Evolutionary conservation across 2,113 vertebrate genomes (phyloP).

Genomic region (Panthera leo): DNA sequence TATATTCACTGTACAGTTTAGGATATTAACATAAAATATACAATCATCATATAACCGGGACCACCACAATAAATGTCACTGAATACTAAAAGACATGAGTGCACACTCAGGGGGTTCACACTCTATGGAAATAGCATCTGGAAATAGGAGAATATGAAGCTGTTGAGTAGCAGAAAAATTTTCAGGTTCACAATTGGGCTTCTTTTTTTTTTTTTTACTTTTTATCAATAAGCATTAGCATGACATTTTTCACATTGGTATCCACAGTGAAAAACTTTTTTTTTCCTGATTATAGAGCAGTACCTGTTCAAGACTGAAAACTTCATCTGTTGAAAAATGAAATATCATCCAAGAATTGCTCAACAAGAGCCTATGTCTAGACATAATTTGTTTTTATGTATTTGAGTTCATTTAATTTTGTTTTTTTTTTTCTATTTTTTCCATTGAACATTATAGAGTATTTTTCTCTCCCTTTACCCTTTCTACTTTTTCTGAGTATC

Average conservation of each 20-base stretch:
- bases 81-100: background rate
- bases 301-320: background rate
- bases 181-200: background rate
- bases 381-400: background rate
- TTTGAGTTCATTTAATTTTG: background rate
- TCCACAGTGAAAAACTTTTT: background rate
- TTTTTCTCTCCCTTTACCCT: background rate
- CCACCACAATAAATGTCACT: background rate
- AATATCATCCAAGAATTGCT: background rate
- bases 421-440: background rate
- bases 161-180: background rate
- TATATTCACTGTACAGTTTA: background rate
- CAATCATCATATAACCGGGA: background rate
- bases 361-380: background rate
- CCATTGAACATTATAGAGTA: background rate
- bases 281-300: background rate
- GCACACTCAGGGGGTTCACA: background rate
- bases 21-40: background rate
- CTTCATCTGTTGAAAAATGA: background rate
- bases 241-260: slow-evolving; percentile 3
- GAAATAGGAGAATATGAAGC: background rate
- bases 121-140: background rate
- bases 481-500: background rate
- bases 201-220: background rate
- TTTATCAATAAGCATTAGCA: background rate